These are phyloP conservation scores for Amphimedon queenslandica DNA, from an alignment of 37 sponge, comb jelly and placozoan species.

Conservation along the genomic window DNA sequence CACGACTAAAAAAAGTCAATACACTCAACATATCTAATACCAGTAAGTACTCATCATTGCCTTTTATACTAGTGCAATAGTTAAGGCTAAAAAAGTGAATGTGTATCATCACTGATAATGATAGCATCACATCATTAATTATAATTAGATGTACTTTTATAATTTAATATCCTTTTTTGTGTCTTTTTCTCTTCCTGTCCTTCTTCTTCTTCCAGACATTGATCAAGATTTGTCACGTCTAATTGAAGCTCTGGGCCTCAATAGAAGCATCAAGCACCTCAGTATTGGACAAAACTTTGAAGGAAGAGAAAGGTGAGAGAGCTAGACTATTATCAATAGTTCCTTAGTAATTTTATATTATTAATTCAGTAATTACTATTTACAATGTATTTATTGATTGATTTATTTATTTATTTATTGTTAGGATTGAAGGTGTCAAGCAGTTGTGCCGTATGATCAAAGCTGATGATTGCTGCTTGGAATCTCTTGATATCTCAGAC, in stretches of 20 bases:
- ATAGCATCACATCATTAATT: too few species aligned
- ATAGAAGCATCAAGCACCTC: constrained; percentile 39
- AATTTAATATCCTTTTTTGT: too few species aligned
- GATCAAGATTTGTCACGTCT: not conserved
- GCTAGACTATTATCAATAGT: not conserved
- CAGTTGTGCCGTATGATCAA: constrained; percentile 14
- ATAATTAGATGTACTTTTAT: too few species aligned
- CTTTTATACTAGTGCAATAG: too few species aligned
- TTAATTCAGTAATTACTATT: too few species aligned
- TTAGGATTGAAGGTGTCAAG: not conserved
- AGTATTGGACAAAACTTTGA: constrained; percentile 71
- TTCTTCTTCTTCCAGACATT: constrained; percentile 10
- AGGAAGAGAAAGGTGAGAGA: constrained; percentile 38
- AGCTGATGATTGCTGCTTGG: constrained; percentile 42
- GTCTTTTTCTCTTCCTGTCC: too few species aligned
- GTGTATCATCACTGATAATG: too few species aligned
- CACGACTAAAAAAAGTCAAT: constrained; percentile 19
- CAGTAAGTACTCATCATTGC: too few species aligned
- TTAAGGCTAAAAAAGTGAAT: too few species aligned
- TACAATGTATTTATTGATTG: too few species aligned
- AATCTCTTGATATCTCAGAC: constrained; percentile 39
- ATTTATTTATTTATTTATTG: not conserved
- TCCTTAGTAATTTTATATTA: too few species aligned
- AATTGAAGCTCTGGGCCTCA: constrained; percentile 18
- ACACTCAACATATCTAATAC: constrained; percentile 39